Percentiles rank a stretch among this genome's conserved stretches.
Evolutionary conservation across 1,140 invertebrate species (phyloP).

Genomic region (Pemphigus obesinymphae): DNA sequence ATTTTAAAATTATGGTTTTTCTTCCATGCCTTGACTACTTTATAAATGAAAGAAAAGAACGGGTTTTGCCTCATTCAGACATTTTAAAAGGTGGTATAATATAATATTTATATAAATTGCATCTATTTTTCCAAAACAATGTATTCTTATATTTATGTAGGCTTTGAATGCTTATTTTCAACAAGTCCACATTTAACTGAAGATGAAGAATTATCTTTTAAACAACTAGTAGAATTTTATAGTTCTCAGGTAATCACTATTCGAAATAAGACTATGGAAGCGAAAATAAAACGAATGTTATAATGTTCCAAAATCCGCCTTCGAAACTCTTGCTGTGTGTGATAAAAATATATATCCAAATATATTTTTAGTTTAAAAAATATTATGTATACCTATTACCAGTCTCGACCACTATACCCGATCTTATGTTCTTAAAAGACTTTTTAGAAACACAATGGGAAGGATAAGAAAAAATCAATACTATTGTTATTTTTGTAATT

Average conservation of each 20-base stretch:
- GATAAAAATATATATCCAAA: no score
- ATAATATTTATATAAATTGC: not conserved
- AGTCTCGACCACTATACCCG: not conserved
- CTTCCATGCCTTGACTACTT: not conserved
- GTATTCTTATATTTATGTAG: not conserved
- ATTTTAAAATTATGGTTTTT: not conserved
- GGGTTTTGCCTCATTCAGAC: not conserved
- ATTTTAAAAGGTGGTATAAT: not conserved
- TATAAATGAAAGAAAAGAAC: not conserved
- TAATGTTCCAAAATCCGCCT: not conserved
- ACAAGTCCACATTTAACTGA: not conserved
- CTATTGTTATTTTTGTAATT: not conserved
- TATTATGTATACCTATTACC: not conserved
- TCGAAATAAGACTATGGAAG: not conserved
- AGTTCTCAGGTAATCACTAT: not conserved
- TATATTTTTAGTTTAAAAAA: not conserved
- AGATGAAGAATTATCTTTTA: not conserved
- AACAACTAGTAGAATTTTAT: not conserved
- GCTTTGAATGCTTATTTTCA: not conserved
- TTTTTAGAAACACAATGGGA: not conserved
- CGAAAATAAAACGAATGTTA: not conserved
- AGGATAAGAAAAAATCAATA: no score
- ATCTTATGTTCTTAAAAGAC: not conserved
- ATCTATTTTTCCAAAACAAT: not conserved
- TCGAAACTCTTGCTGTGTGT: not conserved